Percentiles rank a stretch among this genome's conserved stretches.
phyloP scores from a whole-genome alignment of 2,888 invertebrate species.

The Gryllus longicercus region DNA sequence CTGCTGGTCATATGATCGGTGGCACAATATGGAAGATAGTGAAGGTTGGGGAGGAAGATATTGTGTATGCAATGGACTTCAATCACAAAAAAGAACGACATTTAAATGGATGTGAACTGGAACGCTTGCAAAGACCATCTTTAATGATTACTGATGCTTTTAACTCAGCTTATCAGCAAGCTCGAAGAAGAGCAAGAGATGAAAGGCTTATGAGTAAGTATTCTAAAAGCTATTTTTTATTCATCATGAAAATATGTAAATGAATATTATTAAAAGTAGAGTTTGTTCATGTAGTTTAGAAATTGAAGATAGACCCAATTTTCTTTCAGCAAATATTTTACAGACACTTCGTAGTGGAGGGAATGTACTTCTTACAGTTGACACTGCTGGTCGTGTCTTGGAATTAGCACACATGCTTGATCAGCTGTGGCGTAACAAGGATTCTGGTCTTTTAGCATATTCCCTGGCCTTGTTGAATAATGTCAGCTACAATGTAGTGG shows the following conservation, averaged over 20 bases:
- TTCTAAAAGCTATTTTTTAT: background rate
- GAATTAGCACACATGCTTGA: conserved; percentile 96
- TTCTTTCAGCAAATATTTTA: conserved; percentile 75
- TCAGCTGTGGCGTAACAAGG: conserved; percentile 90
- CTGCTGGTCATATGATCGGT: conserved; percentile 97
- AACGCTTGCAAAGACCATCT: conserved; percentile 85
- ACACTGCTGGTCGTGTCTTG: conserved; percentile 93
- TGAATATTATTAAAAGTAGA: background rate
- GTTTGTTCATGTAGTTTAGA: background rate
- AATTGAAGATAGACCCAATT: conserved; percentile 31
- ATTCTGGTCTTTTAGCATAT: conserved; percentile 92
- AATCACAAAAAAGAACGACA: conserved; percentile 99
- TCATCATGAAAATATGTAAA: background rate
- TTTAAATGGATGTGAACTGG: conserved; percentile 92
- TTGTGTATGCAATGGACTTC: conserved; percentile 96
- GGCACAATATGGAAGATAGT: conserved; percentile 99
- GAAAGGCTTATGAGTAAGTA: conserved; percentile 90
- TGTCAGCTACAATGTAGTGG: conserved; percentile 96
- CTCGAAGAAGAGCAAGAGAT: conserved; percentile 83
- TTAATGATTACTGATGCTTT: conserved; percentile 92
- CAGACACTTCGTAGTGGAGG: conserved; percentile 91
- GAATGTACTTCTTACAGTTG: conserved; percentile 91
- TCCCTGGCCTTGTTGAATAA: conserved; percentile 91
- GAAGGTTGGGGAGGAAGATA: conserved; percentile 97
- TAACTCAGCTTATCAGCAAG: conserved; percentile 92